Conservation (phyloP, 2,888 invertebrate genomes). For the Leuctra nigra region DNA sequence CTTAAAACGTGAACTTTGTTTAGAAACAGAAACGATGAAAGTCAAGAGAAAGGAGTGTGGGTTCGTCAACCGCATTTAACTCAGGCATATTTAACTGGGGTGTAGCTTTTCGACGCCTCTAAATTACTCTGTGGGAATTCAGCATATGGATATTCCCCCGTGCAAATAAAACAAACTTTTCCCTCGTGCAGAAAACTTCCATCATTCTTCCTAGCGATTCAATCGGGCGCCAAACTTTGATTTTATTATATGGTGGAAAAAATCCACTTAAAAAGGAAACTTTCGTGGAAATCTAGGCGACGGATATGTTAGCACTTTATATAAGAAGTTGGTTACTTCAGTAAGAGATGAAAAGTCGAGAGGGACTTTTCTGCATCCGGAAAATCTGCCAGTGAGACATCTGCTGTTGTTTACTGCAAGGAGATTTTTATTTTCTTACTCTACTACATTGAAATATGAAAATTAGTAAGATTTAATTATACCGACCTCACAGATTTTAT, state of each 20-base stretch:
- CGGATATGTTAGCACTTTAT: constrained; percentile 11
- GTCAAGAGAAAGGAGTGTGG: too few species aligned
- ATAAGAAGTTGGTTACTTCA: constrained; percentile 9
- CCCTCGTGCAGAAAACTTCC: background rate
- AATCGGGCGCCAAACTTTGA: constrained; percentile 10
- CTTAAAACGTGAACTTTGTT: too few species aligned
- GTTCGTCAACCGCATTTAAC: too few species aligned
- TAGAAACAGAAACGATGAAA: too few species aligned
- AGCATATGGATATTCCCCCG: constrained; percentile 1
- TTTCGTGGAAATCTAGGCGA: constrained; percentile 3
- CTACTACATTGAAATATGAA: too few species aligned
- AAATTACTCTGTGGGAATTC: background rate
- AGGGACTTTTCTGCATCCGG: constrained; percentile 1
- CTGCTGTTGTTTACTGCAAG: too few species aligned
- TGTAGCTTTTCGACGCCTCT: background rate
- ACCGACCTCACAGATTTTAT: too few species aligned
- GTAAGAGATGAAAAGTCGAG: constrained; percentile 1
- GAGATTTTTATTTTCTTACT: too few species aligned
- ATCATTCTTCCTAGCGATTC: constrained; percentile 12
- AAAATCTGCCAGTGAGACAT: background rate
- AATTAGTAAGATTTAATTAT: too few species aligned
- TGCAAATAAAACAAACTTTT: constrained; percentile 2
- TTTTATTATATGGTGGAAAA: constrained; percentile 7
- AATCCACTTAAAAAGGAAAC: constrained; percentile 14
- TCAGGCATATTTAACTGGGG: too few species aligned